phyloP scores from a whole-genome alignment of 2,113 vertebrate genomes.

The Seriola aureovittata region DNA sequence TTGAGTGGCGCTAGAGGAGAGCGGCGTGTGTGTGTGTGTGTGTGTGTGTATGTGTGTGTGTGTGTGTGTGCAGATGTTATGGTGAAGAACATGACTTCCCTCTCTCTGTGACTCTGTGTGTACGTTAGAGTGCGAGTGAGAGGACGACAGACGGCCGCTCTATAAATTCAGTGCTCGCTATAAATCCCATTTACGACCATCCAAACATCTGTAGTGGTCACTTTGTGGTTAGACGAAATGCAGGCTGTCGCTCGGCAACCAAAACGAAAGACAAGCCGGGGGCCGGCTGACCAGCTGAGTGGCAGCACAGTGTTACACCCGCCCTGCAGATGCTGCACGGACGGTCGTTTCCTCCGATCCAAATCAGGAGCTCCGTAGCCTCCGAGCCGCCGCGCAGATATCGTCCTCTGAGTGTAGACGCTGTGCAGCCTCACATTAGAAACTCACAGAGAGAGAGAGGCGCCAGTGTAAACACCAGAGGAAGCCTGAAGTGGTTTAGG shows the following conservation, averaged over 20 bases:
- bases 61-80: too few relatives aligned
- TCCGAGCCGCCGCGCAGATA: background rate
- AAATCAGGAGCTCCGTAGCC: background rate
- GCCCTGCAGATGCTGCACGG: background rate
- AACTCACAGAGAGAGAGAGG: background rate
- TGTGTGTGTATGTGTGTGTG: too few relatives aligned
- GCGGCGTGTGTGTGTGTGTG: too few relatives aligned
- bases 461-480: conserved; percentile 56
- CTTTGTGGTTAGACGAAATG: conserved; percentile 26
- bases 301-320: conserved; percentile 40
- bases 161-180: conserved; percentile 28
- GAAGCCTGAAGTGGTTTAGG: conserved; percentile 59
- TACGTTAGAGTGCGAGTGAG: too few relatives aligned
- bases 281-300: conserved; percentile 30
- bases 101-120: background rate
- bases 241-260: conserved; percentile 36
- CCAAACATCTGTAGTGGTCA: conserved; percentile 56
- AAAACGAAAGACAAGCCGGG: conserved; percentile 34
- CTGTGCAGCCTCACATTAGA: conserved; percentile 8
- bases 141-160: conserved; percentile 6
- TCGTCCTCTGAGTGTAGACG: conserved; percentile 4
- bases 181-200: conserved; percentile 57
- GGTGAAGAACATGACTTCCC: background rate
- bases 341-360: background rate
- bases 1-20: too few relatives aligned